Evolutionary conservation across 2,113 vertebrate genomes (phyloP), one percentile per base, ranked within the genome.

Genomic region (Tetrax tetrax): DNA sequence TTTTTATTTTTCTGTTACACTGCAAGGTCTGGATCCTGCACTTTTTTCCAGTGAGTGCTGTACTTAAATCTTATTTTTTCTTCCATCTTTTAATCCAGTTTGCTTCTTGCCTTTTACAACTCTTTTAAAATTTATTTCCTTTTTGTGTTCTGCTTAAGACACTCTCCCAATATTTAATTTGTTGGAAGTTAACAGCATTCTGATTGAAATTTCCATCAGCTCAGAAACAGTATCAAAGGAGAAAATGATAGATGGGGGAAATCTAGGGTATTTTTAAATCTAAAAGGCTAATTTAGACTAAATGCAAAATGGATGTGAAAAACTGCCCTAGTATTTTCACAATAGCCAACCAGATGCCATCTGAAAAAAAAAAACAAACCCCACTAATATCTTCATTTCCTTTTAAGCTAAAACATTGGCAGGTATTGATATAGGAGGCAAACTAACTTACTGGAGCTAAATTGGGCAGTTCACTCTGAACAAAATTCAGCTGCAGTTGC

Each of bases 201-300:
- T 87, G 66, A 76, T 79, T 89, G 59, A 90, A 96, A 83, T 81
- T 92, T 90, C 75, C 41, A 43, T 68, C 45, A 90, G 61, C 61
- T 89, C 54, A 69, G 79, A 82, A 91, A 85, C 63, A n/a, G 54
- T 72, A 65, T 77, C 63, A 87, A 88, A 81, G n/a, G 33, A 85
- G 60, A 85, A 90, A 65, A 87, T 61, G 11, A 57, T 74, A 93
- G 81, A 69, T 4, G 6, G 29, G 71, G 53, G 41, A 84, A 86
- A 93, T 61, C 8, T 29, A 68, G 65, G 5, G 35, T 91, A 56
- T 91, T 93, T 93, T 90, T 79, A 80, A 69, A 86, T 85, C 71
- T 89, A 50, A 90, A 78, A 96, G 81, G 66, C 87, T 94, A 80
- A 94, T 95, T 95, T 87, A 89, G 77, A n/a, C 69, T 95, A 93